Percentiles rank a stretch among this genome's conserved stretches.
These are phyloP conservation scores for Ptilodon capucinus DNA, from an alignment of 2,888 invertebrate genomes.

Conservation along the genomic window DNA sequence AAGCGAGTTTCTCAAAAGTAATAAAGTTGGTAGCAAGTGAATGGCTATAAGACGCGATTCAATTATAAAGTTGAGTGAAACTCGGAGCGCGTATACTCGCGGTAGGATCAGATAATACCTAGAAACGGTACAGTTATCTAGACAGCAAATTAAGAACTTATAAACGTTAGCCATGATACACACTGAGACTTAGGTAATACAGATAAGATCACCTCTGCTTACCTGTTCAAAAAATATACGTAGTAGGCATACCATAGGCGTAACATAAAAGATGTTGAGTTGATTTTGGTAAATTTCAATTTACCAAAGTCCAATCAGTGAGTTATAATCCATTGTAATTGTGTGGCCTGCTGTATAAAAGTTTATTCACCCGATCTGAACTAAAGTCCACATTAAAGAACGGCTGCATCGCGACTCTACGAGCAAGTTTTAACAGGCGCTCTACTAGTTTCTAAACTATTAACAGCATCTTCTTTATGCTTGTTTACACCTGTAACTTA, in stretches of 20 bases:
- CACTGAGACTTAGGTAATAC: no score
- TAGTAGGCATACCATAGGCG: no score
- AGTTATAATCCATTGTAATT: no score
- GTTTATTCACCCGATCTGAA: not conserved
- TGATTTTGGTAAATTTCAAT: no score
- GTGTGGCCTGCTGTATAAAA: not conserved
- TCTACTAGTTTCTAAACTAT: conserved; percentile 26
- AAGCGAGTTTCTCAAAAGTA: conserved; percentile 18
- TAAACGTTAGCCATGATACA: no score
- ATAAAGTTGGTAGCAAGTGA: conserved; percentile 21
- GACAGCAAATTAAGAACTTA: no score
- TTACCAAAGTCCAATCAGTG: no score
- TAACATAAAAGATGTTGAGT: no score
- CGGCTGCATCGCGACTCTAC: not conserved
- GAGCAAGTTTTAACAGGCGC: conserved; percentile 33
- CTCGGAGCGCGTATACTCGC: not conserved
- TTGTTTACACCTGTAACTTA: not conserved
- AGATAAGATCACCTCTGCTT: no score
- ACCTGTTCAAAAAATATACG: no score
- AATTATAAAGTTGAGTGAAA: conserved; percentile 39
- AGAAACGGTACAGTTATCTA: not conserved
- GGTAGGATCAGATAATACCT: not conserved
- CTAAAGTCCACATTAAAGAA: not conserved
- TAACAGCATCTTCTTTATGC: conserved; percentile 23
- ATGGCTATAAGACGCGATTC: conserved; percentile 27